Percentiles rank a stretch among this genome's conserved stretches.
Evolutionary conservation across 2,888 invertebrate species (phyloP).

Genomic region (Marasmarcha lunaedactyla): DNA sequence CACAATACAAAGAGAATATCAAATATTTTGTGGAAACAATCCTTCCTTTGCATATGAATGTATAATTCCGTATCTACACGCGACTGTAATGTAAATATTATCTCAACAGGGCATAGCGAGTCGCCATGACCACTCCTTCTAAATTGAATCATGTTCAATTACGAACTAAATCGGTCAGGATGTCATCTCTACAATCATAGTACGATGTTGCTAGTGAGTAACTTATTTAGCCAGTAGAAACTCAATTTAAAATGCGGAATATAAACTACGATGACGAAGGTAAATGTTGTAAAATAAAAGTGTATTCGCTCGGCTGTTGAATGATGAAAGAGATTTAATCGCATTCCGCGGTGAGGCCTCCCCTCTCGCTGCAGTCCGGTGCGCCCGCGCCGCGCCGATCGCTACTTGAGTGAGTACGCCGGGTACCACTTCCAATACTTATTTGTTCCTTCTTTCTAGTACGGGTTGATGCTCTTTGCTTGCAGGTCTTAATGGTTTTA

Average conservation of each 20-base stretch:
- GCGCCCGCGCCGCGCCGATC: background rate
- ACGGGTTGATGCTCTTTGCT: background rate
- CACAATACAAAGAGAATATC: no score
- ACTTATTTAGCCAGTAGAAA: no score
- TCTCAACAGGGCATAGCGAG: constrained; percentile 20
- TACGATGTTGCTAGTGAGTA: background rate
- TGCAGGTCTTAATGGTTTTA: no score
- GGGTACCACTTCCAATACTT: no score
- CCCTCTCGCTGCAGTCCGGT: constrained; percentile 19
- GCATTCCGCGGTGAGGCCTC: constrained; percentile 47
- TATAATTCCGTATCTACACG: no score
- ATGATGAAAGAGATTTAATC: constrained; percentile 35
- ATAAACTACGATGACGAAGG: no score
- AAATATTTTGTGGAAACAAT: no score
- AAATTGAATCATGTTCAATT: constrained; percentile 46
- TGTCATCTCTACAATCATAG: constrained; percentile 22
- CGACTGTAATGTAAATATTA: background rate
- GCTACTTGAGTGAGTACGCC: no score
- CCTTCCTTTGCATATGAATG: no score
- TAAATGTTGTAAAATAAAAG: no score
- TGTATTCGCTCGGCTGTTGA: constrained; percentile 1
- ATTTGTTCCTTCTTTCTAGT: background rate
- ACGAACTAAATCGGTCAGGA: constrained; percentile 40
- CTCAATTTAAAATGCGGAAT: no score
- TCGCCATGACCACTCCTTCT: constrained; percentile 23